Base-by-base conservation (phyloP, 2,888 invertebrate species). In the Drosophila atripex region DNA sequence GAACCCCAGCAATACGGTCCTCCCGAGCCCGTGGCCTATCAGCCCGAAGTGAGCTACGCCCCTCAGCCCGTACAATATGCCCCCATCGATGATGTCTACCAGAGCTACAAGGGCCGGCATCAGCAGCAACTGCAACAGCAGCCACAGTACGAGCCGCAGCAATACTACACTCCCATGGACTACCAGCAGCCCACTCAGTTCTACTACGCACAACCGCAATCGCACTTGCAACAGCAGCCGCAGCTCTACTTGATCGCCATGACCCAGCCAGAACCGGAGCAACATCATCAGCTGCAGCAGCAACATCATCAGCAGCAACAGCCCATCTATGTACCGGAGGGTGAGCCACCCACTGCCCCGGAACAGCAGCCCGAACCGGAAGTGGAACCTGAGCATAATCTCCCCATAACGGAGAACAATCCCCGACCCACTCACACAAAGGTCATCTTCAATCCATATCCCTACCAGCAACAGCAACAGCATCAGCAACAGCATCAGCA, bases 371-470 rank as follows among this genome's bases (percentile, higher is more conserved):
- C 55, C 0, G 50, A 41, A 3, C 50, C 57, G 18, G 60, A 43
- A 7, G 45, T 39, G 0, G 70, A 51, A 8, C 38, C 47, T 2
- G 54, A 52, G 6, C 55, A 55, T 9, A 57, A 76, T 3, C 59
- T 87, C 12, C 85, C 86, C 32, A 82, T 89, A 1, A 86, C 82
- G 2, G 92, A 92, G 73, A 92, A 92, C 66, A 91, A 88, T 82
- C 92, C 92, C 0, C 86, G 91, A 2, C 56, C 80, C 51, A 90
- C 90, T 0, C 92, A 92, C 70, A 92, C 92, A 4, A 91, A 90
- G 59, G 91, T 91, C 9, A 75, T 89, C 50, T 92, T 91, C 66
- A 90, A 89, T 35, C 9, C 74, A 0, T 76, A 60, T 21, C 57
- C 56, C 46, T 64, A 64, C 28, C 75, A 80, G 3, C 68, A 78